Evolutionary conservation across 2,888 invertebrate species (phyloP), one percentile per base, ranked within the genome.

Genomic region (Drosophila neonasuta): DNA sequence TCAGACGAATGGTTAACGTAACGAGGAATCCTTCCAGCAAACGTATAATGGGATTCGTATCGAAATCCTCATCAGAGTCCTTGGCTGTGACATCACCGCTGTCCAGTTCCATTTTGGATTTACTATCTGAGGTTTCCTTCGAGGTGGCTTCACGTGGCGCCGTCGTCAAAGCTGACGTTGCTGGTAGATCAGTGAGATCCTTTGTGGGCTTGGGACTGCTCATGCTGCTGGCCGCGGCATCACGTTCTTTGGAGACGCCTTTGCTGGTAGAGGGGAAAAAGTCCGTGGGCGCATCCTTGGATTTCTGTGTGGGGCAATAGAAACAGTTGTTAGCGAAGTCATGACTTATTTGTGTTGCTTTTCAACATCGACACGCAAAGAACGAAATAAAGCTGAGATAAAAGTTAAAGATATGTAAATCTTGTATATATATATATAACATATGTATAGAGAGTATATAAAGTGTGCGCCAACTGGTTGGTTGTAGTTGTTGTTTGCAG

Each of bases 1-100:
- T 97, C 62, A 99, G 92, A 80, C 95, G 94, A 58, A 93, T 93
- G 2, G 97, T 97, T 55, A 96, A 88, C 20, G 97, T 96, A 56
- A 97, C 95, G 90, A 98, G 71, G 54, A 91, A 87, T 11, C 88
- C 91, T 65, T 90, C 90, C 42, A 91, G 76, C 54, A 91, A 71
- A 7, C 90, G 86, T 68, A 88, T 79, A 4, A 89, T 88, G 24
- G 90, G 89, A 79, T 89, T 89, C 0, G 87, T 86, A 63, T 87
- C 82, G 41, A 89, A 84, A 62, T 89, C 89, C 49, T 87, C 87
- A 65, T 87, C 88, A 0, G 90, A 87, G 30, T 88, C 87, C 63
- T 90, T 88, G 48, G 84, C 89, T 2, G 89, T 88, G 2, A 83
- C 78, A 54, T 89, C 90, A 15, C 77, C 83, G 52, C 88, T 90